phyloP scores from a whole-genome alignment of 2,797 vertebrate species.

The Tolypeutes matacus region DNA sequence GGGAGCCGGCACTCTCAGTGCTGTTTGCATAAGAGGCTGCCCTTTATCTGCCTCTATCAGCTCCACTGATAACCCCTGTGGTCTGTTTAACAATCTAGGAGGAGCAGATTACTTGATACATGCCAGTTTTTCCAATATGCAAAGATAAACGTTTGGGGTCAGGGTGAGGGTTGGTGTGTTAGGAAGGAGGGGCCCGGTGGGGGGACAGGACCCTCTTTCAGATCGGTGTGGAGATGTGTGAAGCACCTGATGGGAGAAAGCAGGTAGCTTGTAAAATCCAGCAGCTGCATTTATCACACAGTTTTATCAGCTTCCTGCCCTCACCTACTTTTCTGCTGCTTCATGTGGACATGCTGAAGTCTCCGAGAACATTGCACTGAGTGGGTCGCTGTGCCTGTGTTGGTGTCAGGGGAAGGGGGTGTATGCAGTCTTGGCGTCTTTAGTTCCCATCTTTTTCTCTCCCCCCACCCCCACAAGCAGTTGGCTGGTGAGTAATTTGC shows the following conservation, averaged over 20 bases:
- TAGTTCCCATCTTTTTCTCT: neutral
- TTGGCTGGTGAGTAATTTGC: neutral
- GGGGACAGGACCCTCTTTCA: constrained; percentile 82
- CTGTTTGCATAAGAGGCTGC: constrained; percentile 83
- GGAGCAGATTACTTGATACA: constrained; percentile 88
- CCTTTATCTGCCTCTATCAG: constrained; percentile 91
- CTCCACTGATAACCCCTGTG: constrained; percentile 91
- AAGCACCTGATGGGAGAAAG: neutral
- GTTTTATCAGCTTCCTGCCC: constrained; percentile 48
- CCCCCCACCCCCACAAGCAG: neutral
- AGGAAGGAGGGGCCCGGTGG: constrained; percentile 61
- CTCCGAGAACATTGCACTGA: constrained; percentile 1
- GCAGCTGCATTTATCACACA: neutral
- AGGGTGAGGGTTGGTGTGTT: constrained; percentile 57
- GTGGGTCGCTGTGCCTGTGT: neutral
- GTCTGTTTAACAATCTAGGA: constrained; percentile 88
- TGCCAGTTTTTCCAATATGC: constrained; percentile 83
- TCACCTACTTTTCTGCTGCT: neutral
- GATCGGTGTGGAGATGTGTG: constrained; percentile 30
- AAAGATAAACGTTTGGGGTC: constrained; percentile 86
- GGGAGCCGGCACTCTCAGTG: constrained; percentile 65
- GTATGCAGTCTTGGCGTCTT: neutral
- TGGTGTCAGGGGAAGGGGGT: neutral
- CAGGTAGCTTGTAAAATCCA: constrained; percentile 16
- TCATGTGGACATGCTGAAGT: neutral